Evolutionary conservation across 2,797 vertebrate species (phyloP), one percentile per base, ranked within the genome.

Genomic region (Petrocephalus schoutedeni): DNA sequence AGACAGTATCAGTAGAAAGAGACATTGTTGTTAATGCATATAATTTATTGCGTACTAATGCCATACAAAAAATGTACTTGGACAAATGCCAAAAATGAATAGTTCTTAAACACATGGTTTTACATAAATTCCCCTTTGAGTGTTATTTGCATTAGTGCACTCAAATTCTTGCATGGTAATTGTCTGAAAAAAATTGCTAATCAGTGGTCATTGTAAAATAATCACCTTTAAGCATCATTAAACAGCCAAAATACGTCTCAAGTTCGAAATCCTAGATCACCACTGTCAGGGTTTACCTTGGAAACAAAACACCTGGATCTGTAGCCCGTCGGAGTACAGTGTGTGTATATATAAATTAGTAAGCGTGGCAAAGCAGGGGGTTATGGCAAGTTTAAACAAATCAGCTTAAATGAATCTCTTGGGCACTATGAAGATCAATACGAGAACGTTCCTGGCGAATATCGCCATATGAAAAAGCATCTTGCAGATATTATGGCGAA

Each of bases 381-480:
- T 67, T 61, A 49, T 2, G 1, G 32, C 57, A 86, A 86, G 86
- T 86, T 86, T 61, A 61, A 87, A 28, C 41, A 87, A 67, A 67
- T 61, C 58, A 67, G 19, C 86, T 87, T 19, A 67, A 32, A 51
- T 9, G 1, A 28, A 51, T n/a, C 86, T 57, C 32, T 1, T 6
- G 58, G n/a, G 59, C 67, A 51, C 3, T 86, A 14, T 10, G 0
- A 9, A 21, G 51, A 87, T 59, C 41, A 67, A 51, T 19, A 28
- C 14, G 51, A 67, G 23, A 64, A 10, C 61, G 28, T 32, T 86
- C 28, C 23, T 74, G 64, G 16, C 88, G 57, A 89, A 88, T 89
- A 89, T 86, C 83, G 74, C 83, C 87, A 89, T 88, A 86, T 58
- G 89, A 92, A 90, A 85, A 91, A 87, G 91, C 88, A 89, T 92